phyloP scores from a whole-genome alignment of 2,113 vertebrate genomes.

The Eolophus roseicapilla region DNA sequence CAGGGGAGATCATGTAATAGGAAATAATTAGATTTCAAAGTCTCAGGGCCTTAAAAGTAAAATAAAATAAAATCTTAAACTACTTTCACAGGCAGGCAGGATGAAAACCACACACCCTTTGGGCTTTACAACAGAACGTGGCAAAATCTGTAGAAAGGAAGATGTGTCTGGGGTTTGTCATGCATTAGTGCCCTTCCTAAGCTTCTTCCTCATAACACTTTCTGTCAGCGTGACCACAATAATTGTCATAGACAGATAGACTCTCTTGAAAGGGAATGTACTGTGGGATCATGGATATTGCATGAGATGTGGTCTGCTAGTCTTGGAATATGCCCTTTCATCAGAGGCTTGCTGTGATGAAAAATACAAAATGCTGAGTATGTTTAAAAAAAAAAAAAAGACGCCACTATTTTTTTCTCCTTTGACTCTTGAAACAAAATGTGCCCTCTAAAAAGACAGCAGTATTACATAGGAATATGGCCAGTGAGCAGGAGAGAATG shows the following conservation, averaged over 20 bases:
- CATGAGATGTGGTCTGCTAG: neutral
- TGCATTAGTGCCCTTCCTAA: neutral
- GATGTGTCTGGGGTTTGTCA: neutral
- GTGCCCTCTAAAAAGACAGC: neutral
- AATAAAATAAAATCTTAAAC: neutral
- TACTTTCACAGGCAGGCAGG: neutral
- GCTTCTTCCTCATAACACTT: neutral
- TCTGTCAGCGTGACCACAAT: neutral
- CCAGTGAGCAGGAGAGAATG: neutral
- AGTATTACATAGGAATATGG: neutral
- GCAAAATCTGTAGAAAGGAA: neutral
- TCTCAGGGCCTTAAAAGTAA: neutral
- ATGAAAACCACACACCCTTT: neutral
- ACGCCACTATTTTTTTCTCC: neutral
- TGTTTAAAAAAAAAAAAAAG: neutral
- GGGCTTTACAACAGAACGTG: neutral
- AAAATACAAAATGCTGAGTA: neutral
- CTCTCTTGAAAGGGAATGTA: neutral
- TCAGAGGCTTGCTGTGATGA: neutral
- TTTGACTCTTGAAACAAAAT: neutral
- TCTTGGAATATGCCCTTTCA: neutral
- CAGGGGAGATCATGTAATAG: neutral
- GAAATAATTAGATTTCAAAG: conserved; percentile 13
- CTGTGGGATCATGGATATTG: neutral
- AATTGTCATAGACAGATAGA: neutral